Evolutionary conservation across 1,140 invertebrate genomes (phyloP).

Genomic region (Hycleus cichorii): DNA sequence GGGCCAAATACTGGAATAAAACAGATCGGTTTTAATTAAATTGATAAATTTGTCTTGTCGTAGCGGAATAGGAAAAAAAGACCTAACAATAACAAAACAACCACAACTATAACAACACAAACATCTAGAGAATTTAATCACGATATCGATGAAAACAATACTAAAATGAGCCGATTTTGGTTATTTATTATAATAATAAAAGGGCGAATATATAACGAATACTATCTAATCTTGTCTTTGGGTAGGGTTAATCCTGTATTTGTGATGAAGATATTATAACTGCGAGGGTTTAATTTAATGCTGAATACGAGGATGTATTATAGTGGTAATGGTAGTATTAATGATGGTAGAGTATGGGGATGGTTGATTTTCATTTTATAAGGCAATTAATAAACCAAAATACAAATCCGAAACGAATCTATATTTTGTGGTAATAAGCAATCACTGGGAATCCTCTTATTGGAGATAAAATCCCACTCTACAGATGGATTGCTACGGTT

Average conservation of each 20-base stretch:
- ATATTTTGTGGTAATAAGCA: conserved; percentile 24
- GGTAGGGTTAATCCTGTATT: conserved; percentile 17
- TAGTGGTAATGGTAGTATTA: no score
- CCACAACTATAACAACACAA: no score
- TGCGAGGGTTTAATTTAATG: no score
- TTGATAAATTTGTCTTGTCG: conserved; percentile 10
- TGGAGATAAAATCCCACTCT: conserved; percentile 5
- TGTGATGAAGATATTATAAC: conserved; percentile 21
- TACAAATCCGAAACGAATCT: conserved; percentile 19
- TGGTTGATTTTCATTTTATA: conserved; percentile 4
- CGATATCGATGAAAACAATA: no score
- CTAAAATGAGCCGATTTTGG: no score
- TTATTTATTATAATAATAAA: background rate
- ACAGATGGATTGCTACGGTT: conserved; percentile 8
- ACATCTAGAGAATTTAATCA: no score
- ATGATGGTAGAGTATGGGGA: no score
- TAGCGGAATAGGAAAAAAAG: no score
- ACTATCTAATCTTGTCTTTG: conserved; percentile 21
- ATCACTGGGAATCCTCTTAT: conserved; percentile 24
- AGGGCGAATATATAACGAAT: conserved; percentile 25
- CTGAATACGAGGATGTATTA: no score
- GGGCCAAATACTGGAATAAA: background rate
- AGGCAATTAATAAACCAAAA: conserved; percentile 18
- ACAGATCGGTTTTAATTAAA: conserved; percentile 14
- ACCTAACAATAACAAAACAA: no score